These are phyloP conservation scores for Syngnathus rostellatus DNA, from an alignment of 2,797 vertebrate species.

Conservation along the genomic window DNA sequence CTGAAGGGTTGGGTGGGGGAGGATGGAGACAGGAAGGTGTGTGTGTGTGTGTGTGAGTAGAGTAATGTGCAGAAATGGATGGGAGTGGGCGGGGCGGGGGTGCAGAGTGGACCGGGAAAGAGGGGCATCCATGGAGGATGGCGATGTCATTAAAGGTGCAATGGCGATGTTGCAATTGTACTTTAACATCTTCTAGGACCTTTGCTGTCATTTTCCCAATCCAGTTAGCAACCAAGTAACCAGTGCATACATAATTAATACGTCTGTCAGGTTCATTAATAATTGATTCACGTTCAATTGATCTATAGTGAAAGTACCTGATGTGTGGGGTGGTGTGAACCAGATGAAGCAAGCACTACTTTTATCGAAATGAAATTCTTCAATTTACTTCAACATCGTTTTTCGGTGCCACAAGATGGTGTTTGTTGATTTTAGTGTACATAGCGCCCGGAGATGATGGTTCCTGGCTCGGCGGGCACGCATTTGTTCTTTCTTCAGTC, in stretches of 20 bases:
- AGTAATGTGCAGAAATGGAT: conserved; percentile 35
- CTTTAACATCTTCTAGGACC: background rate
- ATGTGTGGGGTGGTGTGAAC: background rate
- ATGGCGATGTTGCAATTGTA: conserved; percentile 15
- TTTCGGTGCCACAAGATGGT: background rate
- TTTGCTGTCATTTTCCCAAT: background rate
- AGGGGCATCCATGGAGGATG: background rate
- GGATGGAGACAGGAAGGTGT: conserved; percentile 15
- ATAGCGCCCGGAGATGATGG: conserved; percentile 50
- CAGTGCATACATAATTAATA: background rate
- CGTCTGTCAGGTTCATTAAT: background rate
- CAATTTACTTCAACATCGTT: background rate
- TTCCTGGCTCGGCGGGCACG: conserved; percentile 43
- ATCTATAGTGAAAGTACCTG: background rate
- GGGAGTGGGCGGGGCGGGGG: conserved; percentile 15
- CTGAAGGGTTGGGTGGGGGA: conserved; percentile 32
- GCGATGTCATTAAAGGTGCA: conserved; percentile 18
- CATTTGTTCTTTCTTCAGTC: conserved; percentile 44
- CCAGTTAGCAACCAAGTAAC: background rate
- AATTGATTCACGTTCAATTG: background rate
- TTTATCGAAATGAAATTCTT: background rate
- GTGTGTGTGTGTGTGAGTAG: conserved; percentile 25
- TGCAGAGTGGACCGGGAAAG: conserved; percentile 7
- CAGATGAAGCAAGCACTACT: background rate
- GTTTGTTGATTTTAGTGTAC: conserved; percentile 9